phyloP scores from a whole-genome alignment of 2,113 vertebrate genomes.

The Entomyzon cyanotis region DNA sequence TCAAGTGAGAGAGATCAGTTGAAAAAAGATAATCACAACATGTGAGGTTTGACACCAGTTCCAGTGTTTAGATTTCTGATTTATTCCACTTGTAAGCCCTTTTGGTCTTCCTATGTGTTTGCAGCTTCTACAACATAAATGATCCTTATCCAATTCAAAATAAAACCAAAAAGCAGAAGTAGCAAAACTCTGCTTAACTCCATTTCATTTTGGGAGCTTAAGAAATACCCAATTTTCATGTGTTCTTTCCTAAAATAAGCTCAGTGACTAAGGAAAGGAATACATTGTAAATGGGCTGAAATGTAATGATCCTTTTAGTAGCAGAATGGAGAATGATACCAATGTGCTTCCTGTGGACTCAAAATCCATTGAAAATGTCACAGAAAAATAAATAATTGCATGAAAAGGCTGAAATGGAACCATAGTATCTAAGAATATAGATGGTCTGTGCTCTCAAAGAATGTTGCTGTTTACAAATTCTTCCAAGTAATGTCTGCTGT shows the following conservation, averaged over 20 bases:
- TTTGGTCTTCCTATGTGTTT: not conserved
- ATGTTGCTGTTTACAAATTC: not conserved
- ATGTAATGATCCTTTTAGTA: rapidly evolving
- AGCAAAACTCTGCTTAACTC: not conserved
- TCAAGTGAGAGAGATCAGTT: not conserved
- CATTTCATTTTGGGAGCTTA: not conserved
- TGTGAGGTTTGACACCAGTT: not conserved
- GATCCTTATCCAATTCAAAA: not conserved
- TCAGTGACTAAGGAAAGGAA: not conserved
- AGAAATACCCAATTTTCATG: not conserved
- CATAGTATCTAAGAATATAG: not conserved
- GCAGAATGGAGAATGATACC: not conserved
- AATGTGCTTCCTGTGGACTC: not conserved
- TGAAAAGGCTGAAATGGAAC: not conserved
- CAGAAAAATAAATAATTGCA: not conserved
- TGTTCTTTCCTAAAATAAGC: not conserved
- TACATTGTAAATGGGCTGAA: not conserved
- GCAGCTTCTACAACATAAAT: not conserved
- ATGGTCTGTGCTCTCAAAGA: not conserved
- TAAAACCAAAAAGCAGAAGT: not conserved
- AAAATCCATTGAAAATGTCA: not conserved
- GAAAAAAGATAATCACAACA: not conserved
- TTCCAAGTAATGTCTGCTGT: not conserved
- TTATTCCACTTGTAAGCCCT: not conserved
- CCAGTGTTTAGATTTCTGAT: not conserved